Percentiles rank a stretch among this genome's conserved stretches.
These are phyloP conservation scores for Hydractinia echinata DNA, from an alignment of 30 jellyfish, hydroid and myxozoan genomes.

Conservation along the genomic window DNA sequence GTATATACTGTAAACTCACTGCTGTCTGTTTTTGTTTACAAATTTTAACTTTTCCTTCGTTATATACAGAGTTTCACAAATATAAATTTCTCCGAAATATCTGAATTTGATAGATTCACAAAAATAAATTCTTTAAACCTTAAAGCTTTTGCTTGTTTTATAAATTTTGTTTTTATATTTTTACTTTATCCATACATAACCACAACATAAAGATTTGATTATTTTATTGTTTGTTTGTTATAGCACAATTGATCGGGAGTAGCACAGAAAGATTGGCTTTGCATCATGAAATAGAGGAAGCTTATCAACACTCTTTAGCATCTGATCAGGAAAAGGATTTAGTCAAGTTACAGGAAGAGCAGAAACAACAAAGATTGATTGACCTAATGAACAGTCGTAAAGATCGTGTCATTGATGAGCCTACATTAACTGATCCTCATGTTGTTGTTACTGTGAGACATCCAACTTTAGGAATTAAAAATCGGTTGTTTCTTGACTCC, in stretches of 20 bases:
- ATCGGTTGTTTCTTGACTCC: background rate
- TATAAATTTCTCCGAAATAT: too few species aligned
- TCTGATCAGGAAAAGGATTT: background rate
- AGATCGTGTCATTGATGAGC: background rate
- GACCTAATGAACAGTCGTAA: background rate
- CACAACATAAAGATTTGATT: background rate
- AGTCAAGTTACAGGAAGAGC: background rate
- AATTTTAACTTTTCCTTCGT: too few species aligned
- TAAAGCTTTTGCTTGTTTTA: too few species aligned
- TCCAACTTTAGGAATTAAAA: background rate
- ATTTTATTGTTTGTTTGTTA: background rate
- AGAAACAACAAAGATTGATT: background rate
- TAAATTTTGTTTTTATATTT: too few species aligned
- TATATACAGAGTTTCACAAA: too few species aligned
- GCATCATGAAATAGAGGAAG: background rate
- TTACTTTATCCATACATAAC: background rate
- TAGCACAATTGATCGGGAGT: too few species aligned
- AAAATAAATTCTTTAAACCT: too few species aligned
- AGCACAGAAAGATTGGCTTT: background rate
- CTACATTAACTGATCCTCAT: background rate
- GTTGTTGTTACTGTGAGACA: background rate
- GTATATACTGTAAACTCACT: too few species aligned
- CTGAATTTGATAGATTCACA: too few species aligned
- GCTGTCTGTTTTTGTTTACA: too few species aligned
- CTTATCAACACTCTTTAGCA: background rate